These are phyloP conservation scores for Nymphalis c-album DNA, from an alignment of 2,888 invertebrate genomes.

Conservation along the genomic window DNA sequence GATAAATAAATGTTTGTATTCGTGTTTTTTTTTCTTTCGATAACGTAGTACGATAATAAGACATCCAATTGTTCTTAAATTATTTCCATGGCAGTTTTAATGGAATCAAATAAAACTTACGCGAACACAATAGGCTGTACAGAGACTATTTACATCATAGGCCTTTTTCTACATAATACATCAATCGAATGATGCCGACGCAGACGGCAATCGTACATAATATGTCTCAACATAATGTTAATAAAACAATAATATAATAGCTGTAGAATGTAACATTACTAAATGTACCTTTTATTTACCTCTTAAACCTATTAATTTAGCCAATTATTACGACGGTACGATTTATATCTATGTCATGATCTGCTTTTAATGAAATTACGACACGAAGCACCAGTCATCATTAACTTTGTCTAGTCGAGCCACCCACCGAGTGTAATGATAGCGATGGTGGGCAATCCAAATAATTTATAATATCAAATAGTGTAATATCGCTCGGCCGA, in stretches of 20 bases:
- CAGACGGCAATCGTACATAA: background rate
- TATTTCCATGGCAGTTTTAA: too few relatives aligned
- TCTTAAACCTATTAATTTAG: slow-evolving; percentile 23
- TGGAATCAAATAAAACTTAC: too few relatives aligned
- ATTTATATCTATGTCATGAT: slow-evolving; percentile 29
- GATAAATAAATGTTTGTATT: too few relatives aligned
- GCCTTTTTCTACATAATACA: too few relatives aligned
- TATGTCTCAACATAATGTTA: background rate
- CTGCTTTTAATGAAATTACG: slow-evolving; percentile 35
- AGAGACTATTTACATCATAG: too few relatives aligned
- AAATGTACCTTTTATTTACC: slow-evolving; percentile 14
- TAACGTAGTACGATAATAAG: too few relatives aligned
- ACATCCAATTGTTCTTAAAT: too few relatives aligned
- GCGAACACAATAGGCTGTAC: too few relatives aligned
- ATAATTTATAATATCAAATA: slow-evolving; percentile 42
- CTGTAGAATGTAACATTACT: background rate
- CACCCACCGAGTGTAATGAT: slow-evolving; percentile 51
- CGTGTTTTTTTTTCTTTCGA: too few relatives aligned
- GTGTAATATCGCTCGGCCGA: slow-evolving; percentile 29
- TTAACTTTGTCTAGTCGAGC: slow-evolving; percentile 32
- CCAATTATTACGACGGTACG: slow-evolving; percentile 17
- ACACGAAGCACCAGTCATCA: slow-evolving; percentile 33
- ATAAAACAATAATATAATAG: background rate
- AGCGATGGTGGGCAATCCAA: slow-evolving; percentile 41
- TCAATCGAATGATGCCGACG: too few relatives aligned